These are phyloP conservation scores for Dromiciops gliroides DNA, from an alignment of 2,113 vertebrate species.

Conservation along the genomic window DNA sequence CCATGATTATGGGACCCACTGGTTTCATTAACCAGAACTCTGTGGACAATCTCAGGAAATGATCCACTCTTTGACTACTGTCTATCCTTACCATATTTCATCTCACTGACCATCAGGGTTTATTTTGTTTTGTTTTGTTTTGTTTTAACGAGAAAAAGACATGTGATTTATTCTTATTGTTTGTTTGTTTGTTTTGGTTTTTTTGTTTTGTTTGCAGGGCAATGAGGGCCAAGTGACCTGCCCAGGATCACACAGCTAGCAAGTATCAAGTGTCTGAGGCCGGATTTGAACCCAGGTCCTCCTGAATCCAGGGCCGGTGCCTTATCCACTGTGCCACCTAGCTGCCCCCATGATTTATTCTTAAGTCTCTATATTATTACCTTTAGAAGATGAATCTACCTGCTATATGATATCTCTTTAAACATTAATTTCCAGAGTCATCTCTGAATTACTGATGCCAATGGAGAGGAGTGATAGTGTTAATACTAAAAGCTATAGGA, in stretches of 20 bases:
- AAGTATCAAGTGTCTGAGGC: no score
- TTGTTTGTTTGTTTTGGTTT: no score
- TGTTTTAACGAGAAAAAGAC: not conserved
- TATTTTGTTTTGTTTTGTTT: not conserved
- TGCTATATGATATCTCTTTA: not conserved
- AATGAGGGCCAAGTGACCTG: no score
- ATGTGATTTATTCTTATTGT: no score
- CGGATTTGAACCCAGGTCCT: no score
- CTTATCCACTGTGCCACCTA: no score
- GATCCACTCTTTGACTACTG: not conserved
- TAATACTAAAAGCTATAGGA: not conserved
- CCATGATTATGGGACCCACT: not conserved
- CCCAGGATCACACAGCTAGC: no score
- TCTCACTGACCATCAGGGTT: not conserved
- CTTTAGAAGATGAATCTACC: not conserved
- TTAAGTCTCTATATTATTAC: not conserved
- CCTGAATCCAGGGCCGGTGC: no score
- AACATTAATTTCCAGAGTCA: not conserved
- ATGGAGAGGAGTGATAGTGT: not conserved
- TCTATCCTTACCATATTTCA: not conserved
- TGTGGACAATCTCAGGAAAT: not conserved
- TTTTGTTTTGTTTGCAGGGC: no score
- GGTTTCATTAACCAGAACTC: not conserved
- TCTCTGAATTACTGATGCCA: not conserved
- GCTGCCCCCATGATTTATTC: no score